Evolutionary conservation across 2,797 vertebrate genomes (phyloP).

Genomic region (Aviceda cuculoides): DNA sequence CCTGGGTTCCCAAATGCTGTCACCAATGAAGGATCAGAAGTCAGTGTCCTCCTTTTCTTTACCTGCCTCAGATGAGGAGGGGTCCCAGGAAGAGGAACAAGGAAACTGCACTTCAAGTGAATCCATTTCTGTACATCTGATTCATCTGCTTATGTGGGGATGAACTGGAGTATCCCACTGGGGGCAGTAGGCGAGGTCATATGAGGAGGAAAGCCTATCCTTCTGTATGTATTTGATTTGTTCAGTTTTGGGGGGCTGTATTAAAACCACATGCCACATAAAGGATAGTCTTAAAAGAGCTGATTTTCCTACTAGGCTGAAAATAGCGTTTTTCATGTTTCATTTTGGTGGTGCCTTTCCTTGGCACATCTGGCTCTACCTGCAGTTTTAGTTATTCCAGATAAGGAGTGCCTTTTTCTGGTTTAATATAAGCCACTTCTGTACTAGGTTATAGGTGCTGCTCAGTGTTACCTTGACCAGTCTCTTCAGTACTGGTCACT

Average conservation of each 20-base stretch:
- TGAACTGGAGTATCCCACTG: background rate
- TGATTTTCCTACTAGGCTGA: background rate
- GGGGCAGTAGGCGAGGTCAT: background rate
- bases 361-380: background rate
- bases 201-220: background rate
- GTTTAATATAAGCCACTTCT: slow-evolving; percentile 1
- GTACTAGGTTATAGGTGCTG: background rate
- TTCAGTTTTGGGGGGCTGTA: background rate
- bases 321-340: background rate
- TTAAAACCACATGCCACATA: background rate
- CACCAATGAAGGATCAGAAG: background rate
- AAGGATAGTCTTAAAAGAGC: background rate
- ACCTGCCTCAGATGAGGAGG: background rate
- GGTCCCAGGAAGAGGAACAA: background rate
- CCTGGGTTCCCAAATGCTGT: background rate
- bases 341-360: background rate
- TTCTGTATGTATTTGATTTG: background rate
- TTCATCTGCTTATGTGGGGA: background rate
- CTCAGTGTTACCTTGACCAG: background rate
- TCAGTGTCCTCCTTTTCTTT: background rate
- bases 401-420: background rate
- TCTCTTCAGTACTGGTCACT: background rate
- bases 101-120: background rate
- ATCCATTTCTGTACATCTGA: background rate
- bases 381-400: background rate